Percentiles rank a stretch among this genome's conserved stretches.
Conservation (phyloP, 2,888 invertebrate species). For the Amphiduros pacificus region DNA sequence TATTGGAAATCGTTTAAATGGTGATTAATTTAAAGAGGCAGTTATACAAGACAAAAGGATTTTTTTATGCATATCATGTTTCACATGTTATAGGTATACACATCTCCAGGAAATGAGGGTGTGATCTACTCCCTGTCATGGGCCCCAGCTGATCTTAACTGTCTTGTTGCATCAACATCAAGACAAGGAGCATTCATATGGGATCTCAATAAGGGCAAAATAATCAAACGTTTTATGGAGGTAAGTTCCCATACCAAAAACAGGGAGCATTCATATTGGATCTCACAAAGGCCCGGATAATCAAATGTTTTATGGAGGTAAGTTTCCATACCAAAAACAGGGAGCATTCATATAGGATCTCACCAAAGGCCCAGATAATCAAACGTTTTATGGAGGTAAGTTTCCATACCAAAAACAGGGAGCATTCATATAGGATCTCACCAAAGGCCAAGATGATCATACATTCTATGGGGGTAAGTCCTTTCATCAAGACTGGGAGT, state of each 20-base stretch:
- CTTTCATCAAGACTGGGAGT: constrained; percentile 55
- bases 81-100: constrained; percentile 38
- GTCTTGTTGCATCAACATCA: constrained; percentile 58
- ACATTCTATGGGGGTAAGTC: too few species aligned
- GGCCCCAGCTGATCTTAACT: constrained; percentile 60
- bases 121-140: constrained; percentile 59
- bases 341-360: constrained; percentile 60
- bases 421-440: too few species aligned
- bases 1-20: too few species aligned
- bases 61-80: neutral
- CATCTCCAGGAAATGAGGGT: constrained; percentile 58
- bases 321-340: too few species aligned
- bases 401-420: too few species aligned
- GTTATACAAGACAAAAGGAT: too few species aligned
- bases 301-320: too few species aligned
- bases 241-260: too few species aligned
- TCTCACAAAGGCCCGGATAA: too few species aligned
- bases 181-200: constrained; percentile 58
- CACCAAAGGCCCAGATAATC: constrained; percentile 48
- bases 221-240: constrained; percentile 51
- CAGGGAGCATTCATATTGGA: too few species aligned
- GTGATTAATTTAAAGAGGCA: too few species aligned
- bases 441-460: too few species aligned
- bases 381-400: constrained; percentile 52
- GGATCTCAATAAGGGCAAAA: constrained; percentile 53